These are phyloP conservation scores for Aquatica leii DNA, from an alignment of 2,888 invertebrate genomes.

Conservation along the genomic window DNA sequence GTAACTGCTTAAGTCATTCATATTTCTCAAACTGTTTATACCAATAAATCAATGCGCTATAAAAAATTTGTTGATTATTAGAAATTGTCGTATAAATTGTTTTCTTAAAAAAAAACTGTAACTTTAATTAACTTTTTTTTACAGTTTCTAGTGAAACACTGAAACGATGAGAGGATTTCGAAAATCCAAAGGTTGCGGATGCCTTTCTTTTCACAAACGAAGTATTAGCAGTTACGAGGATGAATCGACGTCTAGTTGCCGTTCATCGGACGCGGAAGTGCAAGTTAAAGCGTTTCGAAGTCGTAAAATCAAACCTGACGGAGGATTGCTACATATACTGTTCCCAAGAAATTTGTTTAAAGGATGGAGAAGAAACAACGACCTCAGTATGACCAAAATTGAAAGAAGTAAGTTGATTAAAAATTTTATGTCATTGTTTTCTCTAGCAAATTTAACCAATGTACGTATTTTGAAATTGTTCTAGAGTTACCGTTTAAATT, in stretches of 20 bases:
- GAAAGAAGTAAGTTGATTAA: conserved; percentile 77
- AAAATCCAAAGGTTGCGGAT: conserved; percentile 43
- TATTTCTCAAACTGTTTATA: too few species aligned
- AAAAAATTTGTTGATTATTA: too few species aligned
- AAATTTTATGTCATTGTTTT: neutral
- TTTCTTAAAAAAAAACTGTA: too few species aligned
- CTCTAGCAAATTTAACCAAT: neutral
- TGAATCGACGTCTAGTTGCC: conserved; percentile 45
- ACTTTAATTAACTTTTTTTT: too few species aligned
- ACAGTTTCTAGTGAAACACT: too few species aligned
- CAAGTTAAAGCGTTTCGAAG: conserved; percentile 48
- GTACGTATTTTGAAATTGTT: too few species aligned
- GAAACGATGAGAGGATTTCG: conserved; percentile 40
- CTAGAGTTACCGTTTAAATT: too few species aligned
- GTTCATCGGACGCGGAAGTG: conserved; percentile 43
- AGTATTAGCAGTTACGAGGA: conserved; percentile 49
- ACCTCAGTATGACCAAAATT: conserved; percentile 79
- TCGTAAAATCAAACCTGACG: conserved; percentile 53
- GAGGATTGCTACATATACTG: conserved; percentile 64
- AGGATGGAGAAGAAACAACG: conserved; percentile 72
- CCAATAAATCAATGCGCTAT: too few species aligned
- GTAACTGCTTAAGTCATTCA: too few species aligned
- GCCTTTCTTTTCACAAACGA: conserved; percentile 42
- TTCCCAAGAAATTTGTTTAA: conserved; percentile 70
- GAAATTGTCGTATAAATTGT: too few species aligned